Conservation (phyloP, 2,797 vertebrate genomes). For the Pseudochirops cupreus region DNA sequence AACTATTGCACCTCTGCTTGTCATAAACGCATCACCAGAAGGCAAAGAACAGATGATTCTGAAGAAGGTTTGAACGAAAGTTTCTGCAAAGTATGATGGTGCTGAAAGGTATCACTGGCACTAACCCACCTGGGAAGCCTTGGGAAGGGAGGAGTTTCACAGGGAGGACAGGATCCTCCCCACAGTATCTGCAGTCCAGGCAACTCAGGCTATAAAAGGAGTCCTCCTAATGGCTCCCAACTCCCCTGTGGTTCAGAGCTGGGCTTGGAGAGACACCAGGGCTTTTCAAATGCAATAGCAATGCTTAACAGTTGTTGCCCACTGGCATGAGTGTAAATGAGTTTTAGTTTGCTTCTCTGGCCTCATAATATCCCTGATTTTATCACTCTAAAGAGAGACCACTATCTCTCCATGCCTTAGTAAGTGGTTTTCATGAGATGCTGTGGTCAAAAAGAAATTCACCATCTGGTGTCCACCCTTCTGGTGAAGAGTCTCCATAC, state of each 20-base stretch:
- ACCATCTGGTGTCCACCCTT: background rate
- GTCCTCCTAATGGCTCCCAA: background rate
- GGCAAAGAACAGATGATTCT: background rate
- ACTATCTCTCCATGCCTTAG: background rate
- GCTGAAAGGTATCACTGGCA: background rate
- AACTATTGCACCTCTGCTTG: constrained; percentile 17
- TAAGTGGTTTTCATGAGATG: background rate
- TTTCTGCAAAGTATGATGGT: background rate
- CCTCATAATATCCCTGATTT: background rate
- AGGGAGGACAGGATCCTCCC: background rate
- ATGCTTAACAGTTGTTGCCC: background rate
- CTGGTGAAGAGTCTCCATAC: background rate
- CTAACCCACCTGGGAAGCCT: background rate
- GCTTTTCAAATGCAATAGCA: background rate
- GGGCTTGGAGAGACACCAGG: background rate
- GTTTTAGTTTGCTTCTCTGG: background rate
- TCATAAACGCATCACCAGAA: constrained; percentile 17
- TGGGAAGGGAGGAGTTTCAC: background rate
- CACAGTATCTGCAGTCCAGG: background rate
- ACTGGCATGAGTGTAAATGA: background rate
- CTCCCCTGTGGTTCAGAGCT: background rate
- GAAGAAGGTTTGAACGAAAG: background rate
- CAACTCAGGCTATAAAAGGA: background rate
- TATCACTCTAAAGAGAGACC: background rate
- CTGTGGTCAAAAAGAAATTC: background rate